Evolutionary conservation across 2,113 vertebrate species (phyloP), one percentile per base, ranked within the genome.

Genomic region (Cephalopholis sonnerati): DNA sequence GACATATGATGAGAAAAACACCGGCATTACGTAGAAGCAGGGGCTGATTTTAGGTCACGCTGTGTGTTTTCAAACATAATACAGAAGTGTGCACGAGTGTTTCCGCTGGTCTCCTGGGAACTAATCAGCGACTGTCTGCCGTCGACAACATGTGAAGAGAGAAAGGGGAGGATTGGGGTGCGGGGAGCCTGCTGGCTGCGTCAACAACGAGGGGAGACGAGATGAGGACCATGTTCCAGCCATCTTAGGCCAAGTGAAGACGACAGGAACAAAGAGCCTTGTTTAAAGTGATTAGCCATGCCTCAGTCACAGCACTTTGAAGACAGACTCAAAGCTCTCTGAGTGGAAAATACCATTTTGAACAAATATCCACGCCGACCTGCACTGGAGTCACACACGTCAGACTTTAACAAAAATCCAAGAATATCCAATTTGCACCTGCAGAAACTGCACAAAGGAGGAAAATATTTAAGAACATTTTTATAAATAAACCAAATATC

Each of bases 231-330:
- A 27, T 80, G 82, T 84, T 84, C 57, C 65, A 92, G 77, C 70
- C 63, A 70, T 72, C 74, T 87, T 64, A 77, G 85, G 71, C 87
- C 75, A 70, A 87, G 88, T 59, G 50, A 54, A 83, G 65, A 80
- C 29, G 61, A 72, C 75, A 71, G 79, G 86, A 87, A 91, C 86
- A 90, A 90, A 92, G 90, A 75, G 81, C 81, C 66, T 88, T 74
- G 79, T 87, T 91, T 86, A 85, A 92, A 89, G 73, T 71, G 85
- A 93, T 91, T 92, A 88, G 25, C 79, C 77, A 85, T 44, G 83
- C 79, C 76, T 91, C 89, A 88, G 81, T 86, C 79, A 78, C 53
- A 88, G 74, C 69, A 84, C 87, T 93, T 91, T 91, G 90, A 92
- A 90, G 90, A 77, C 48, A 73, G 57, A 87, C 39, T 83, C 75